Conservation (phyloP, 1,140 invertebrate species). For the Drosophila repletoides region DNA sequence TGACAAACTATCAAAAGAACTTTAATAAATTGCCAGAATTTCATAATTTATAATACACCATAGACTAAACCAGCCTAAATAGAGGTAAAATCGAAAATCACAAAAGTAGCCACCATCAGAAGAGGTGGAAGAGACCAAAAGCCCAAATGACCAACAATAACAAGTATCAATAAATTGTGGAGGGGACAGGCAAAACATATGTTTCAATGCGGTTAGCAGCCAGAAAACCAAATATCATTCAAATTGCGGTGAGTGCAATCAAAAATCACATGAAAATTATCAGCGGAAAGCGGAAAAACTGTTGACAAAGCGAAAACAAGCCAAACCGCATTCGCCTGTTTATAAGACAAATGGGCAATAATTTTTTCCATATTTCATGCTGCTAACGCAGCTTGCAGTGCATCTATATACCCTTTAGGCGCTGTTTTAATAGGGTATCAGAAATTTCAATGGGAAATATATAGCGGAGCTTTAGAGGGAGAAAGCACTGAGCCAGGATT, state of each 20-base stretch:
- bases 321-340: constrained; percentile 60
- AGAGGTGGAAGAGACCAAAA: too few species aligned
- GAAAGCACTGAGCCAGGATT: too few species aligned
- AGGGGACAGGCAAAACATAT: background rate
- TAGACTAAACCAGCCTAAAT: too few species aligned
- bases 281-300: constrained; percentile 24
- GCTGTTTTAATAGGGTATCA: too few species aligned
- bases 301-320: constrained; percentile 47
- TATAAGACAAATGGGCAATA: constrained; percentile 68
- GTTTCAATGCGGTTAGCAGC: constrained; percentile 25
- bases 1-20: too few species aligned
- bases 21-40: too few species aligned
- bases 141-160: constrained; percentile 6
- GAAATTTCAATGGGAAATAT: too few species aligned
- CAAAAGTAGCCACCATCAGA: too few species aligned
- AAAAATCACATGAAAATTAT: constrained; percentile 36
- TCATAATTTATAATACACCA: too few species aligned
- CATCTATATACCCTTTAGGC: too few species aligned
- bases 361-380: constrained; percentile 40
- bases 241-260: constrained; percentile 67
- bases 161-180: constrained; percentile 18
- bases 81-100: too few species aligned
- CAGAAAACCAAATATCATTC: constrained; percentile 67
- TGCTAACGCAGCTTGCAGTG: background rate
- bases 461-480: too few species aligned